These are phyloP conservation scores for Phyllotreta striolata DNA, from an alignment of 2,888 invertebrate species.

Conservation along the genomic window DNA sequence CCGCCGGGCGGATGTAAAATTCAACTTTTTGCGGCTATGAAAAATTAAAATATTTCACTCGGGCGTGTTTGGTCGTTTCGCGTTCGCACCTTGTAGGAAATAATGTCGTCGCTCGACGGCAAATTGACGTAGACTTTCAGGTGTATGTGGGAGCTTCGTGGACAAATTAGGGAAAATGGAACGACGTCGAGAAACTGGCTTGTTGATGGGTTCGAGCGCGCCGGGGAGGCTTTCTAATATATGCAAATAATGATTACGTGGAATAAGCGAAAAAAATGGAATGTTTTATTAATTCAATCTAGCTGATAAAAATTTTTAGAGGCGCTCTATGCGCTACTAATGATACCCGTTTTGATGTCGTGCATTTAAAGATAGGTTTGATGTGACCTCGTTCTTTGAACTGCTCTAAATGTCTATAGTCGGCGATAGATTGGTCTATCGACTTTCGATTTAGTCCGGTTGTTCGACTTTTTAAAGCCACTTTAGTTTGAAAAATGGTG, in stretches of 20 bases:
- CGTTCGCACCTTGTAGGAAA: conserved; percentile 24
- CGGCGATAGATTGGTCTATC: no score
- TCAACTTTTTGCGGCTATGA: background rate
- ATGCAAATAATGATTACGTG: background rate
- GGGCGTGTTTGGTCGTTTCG: conserved; percentile 23
- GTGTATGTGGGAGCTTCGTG: conserved; percentile 31
- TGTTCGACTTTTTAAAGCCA: no score
- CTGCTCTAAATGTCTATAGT: no score
- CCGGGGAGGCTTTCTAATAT: conserved; percentile 2
- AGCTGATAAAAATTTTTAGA: no score
- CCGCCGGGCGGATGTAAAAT: no score
- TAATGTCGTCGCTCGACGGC: conserved; percentile 22
- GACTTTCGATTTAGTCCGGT: no score
- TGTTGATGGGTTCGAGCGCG: conserved; percentile 5
- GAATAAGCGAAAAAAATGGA: conserved; percentile 1
- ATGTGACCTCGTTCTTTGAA: no score
- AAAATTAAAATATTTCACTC: conserved; percentile 25
- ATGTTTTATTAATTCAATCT: background rate
- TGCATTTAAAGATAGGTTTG: no score
- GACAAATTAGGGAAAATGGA: conserved; percentile 30
- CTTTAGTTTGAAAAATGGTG: no score
- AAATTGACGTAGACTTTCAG: conserved; percentile 36
- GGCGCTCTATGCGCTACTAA: no score
- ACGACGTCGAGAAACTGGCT: conserved; percentile 6
- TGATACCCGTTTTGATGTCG: no score